Evolutionary conservation across 2,888 invertebrate genomes (phyloP).

Genomic region (Tholera decimalis): DNA sequence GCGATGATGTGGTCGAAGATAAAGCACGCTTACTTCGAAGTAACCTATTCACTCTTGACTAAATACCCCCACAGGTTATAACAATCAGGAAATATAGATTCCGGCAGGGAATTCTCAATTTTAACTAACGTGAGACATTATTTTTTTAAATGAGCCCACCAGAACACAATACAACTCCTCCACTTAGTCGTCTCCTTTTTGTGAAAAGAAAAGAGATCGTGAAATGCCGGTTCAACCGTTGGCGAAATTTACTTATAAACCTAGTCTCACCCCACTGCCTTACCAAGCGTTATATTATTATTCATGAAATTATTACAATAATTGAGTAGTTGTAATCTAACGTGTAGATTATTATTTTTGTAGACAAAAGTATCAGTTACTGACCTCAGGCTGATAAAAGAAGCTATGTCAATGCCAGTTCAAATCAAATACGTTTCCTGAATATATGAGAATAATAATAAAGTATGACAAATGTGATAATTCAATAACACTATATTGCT

Average conservation of each 20-base stretch:
- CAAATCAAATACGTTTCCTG: constrained; percentile 29
- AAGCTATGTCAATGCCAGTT: constrained; percentile 45
- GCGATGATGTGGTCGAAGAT: too few species aligned
- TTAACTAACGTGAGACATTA: too few species aligned
- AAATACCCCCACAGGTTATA: too few species aligned
- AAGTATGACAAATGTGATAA: constrained; percentile 25
- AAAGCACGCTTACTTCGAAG: too few species aligned
- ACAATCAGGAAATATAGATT: too few species aligned
- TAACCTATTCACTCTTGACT: too few species aligned
- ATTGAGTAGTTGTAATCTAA: neutral
- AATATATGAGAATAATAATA: too few species aligned
- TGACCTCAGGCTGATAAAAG: constrained; percentile 51
- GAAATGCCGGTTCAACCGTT: neutral
- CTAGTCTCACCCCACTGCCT: neutral
- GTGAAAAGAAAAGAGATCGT: too few species aligned
- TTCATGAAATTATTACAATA: neutral
- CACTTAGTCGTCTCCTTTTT: too few species aligned
- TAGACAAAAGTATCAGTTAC: constrained; percentile 27
- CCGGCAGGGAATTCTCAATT: too few species aligned
- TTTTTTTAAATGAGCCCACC: too few species aligned
- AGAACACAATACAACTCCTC: too few species aligned
- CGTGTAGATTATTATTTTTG: neutral
- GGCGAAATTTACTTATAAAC: neutral
- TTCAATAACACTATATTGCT: constrained; percentile 9
- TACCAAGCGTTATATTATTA: neutral